These are phyloP conservation scores for Dromococcyx pavoninus DNA, from an alignment of 2,797 vertebrate genomes.

Conservation along the genomic window DNA sequence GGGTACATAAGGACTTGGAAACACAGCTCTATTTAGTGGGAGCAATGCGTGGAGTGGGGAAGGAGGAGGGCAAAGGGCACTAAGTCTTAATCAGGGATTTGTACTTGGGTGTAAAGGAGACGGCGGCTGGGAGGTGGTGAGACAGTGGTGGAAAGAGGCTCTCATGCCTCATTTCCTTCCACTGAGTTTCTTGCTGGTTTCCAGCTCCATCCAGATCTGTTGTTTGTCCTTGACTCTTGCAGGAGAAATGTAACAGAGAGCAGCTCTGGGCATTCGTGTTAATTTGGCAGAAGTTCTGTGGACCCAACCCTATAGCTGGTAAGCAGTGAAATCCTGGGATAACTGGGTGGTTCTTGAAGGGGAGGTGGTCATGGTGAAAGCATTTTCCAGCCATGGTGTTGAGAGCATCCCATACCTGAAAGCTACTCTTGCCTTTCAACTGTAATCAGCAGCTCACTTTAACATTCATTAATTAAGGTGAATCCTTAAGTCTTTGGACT, in stretches of 20 bases:
- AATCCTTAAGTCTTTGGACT: neutral
- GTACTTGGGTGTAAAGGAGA: neutral
- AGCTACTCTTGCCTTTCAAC: neutral
- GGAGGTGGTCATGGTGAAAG: neutral
- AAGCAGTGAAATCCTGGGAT: neutral
- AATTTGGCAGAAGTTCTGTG: neutral
- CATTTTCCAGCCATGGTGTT: neutral
- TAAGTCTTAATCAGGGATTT: slow-evolving; percentile 37
- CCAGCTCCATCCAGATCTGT: slow-evolving; percentile 60
- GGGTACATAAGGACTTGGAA: neutral
- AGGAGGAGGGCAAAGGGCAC: slow-evolving; percentile 22
- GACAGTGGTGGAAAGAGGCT: neutral
- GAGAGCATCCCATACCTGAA: neutral
- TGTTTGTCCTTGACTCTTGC: slow-evolving; percentile 53
- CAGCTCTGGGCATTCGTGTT: neutral
- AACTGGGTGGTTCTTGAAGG: neutral
- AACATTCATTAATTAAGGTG: neutral
- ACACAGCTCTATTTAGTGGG: neutral
- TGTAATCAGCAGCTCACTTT: neutral
- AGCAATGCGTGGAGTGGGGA: neutral
- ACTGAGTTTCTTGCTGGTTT: slow-evolving; percentile 40
- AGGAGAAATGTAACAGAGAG: slow-evolving; percentile 33
- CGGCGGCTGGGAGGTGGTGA: neutral
- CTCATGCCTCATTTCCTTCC: slow-evolving; percentile 43
- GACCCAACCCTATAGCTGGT: neutral